These are phyloP conservation scores for Haliclona indistincta DNA, from an alignment of 37 sponge, comb jelly and placozoan genomes.

Conservation along the genomic window DNA sequence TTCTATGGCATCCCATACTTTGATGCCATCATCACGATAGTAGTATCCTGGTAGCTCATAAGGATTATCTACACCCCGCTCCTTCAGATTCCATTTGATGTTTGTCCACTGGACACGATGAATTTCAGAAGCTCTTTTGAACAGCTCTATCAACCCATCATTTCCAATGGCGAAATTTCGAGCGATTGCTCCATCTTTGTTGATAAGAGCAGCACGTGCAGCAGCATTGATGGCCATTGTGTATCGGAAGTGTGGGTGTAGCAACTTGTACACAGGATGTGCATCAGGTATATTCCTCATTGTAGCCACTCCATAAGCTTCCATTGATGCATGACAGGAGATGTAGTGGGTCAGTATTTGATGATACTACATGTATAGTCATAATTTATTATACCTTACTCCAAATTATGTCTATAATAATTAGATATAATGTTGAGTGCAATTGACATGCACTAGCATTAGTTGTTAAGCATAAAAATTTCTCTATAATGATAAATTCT, in stretches of 20 bases:
- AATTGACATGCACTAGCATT: too few relatives aligned
- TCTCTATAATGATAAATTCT: too few relatives aligned
- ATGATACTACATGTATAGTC: slow-evolving; percentile 41
- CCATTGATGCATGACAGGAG: slow-evolving; percentile 54
- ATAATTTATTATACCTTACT: too few relatives aligned
- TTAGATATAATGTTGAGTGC: too few relatives aligned
- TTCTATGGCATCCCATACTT: slow-evolving; percentile 52
- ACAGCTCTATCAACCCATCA: slow-evolving; percentile 12
- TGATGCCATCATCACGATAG: slow-evolving; percentile 75
- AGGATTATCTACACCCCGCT: slow-evolving; percentile 56
- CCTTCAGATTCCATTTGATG: slow-evolving; percentile 14
- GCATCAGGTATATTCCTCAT: slow-evolving; percentile 53
- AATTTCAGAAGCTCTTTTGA: slow-evolving; percentile 1
- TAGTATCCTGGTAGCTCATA: slow-evolving; percentile 57
- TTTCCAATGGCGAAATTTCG: slow-evolving; percentile 37
- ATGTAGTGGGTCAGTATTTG: slow-evolving; percentile 60
- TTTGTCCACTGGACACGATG: slow-evolving; percentile 3
- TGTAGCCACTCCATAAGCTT: slow-evolving; percentile 48
- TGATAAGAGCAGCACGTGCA: slow-evolving; percentile 29
- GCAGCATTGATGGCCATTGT: slow-evolving; percentile 56
- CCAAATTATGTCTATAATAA: too few relatives aligned
- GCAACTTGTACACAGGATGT: slow-evolving; percentile 72
- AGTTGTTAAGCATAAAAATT: too few relatives aligned
- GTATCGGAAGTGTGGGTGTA: slow-evolving; percentile 50
- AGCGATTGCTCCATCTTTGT: slow-evolving; percentile 38